Conservation (phyloP, 2,888 invertebrate genomes). For the Agrotis exclamationis region DNA sequence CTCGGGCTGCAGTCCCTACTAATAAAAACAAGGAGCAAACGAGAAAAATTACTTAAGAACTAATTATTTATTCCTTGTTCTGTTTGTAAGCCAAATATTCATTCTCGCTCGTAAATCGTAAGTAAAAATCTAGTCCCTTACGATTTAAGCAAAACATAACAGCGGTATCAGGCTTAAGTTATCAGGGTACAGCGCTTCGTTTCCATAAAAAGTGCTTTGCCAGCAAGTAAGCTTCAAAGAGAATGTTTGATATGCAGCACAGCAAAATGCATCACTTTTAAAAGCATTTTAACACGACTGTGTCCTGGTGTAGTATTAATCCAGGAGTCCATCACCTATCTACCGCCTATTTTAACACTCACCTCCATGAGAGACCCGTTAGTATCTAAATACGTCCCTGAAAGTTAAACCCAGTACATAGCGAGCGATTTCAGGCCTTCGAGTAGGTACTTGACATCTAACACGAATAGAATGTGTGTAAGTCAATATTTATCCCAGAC, state of each 20-base stretch:
- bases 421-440: background rate
- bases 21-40: background rate
- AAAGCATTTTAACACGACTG: background rate
- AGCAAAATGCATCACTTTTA: background rate
- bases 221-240: background rate
- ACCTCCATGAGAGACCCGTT: background rate
- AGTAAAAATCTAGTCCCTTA: too few relatives aligned
- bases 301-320: background rate
- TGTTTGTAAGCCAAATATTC: too few relatives aligned
- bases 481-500: conserved; percentile 17
- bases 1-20: conserved; percentile 5
- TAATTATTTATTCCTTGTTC: conserved; percentile 11
- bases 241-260: background rate
- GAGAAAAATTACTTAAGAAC: background rate
- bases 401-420: background rate
- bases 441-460: conserved; percentile 7
- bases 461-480: conserved; percentile 10
- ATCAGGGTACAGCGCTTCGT: too few relatives aligned
- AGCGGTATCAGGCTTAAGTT: too few relatives aligned
- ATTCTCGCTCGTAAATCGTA: too few relatives aligned
- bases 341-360: background rate
- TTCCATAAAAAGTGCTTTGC: too few relatives aligned
- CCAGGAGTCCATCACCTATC: background rate
- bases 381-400: background rate
- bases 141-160: background rate